Conservation (phyloP, 1,140 invertebrate genomes). For the Anoplolepis gracilipes region DNA sequence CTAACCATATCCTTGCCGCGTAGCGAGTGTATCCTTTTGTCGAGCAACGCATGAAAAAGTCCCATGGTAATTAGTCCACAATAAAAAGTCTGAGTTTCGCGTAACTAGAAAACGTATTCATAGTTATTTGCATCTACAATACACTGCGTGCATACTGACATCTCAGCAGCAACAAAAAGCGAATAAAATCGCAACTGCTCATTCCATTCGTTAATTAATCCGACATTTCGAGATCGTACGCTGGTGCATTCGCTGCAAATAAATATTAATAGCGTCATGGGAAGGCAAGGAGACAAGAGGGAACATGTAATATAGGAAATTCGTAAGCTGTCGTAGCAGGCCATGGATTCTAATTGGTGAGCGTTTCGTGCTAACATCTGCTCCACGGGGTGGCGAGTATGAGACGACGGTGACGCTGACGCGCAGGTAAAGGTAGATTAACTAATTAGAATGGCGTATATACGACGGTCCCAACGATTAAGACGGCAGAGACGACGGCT, state of each 20-base stretch:
- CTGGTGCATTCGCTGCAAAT: neutral
- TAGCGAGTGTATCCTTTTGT: neutral
- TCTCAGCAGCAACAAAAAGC: neutral
- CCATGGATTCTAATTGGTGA: slow-evolving; percentile 67
- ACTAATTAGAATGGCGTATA: slow-evolving; percentile 75
- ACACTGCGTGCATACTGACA: no score
- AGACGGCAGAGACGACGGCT: slow-evolving; percentile 69
- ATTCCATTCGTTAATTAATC: neutral
- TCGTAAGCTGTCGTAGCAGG: slow-evolving; percentile 47
- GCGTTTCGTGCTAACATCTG: slow-evolving; percentile 72
- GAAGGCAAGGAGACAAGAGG: neutral
- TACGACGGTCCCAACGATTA: slow-evolving; percentile 72
- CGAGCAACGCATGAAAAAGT: neutral
- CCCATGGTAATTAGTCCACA: slow-evolving; percentile 9
- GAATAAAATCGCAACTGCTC: neutral
- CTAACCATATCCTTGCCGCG: neutral
- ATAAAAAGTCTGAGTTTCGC: neutral
- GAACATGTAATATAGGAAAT: slow-evolving; percentile 51
- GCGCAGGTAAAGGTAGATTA: slow-evolving; percentile 71
- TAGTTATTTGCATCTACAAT: neutral
- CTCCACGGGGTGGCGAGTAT: slow-evolving; percentile 28
- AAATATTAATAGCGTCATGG: slow-evolving; percentile 9
- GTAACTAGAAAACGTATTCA: neutral
- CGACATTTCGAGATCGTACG: neutral
- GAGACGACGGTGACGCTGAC: slow-evolving; percentile 54